Base-by-base conservation (phyloP, 2,888 invertebrate species). In the Metopia argyrocephala region DNA sequence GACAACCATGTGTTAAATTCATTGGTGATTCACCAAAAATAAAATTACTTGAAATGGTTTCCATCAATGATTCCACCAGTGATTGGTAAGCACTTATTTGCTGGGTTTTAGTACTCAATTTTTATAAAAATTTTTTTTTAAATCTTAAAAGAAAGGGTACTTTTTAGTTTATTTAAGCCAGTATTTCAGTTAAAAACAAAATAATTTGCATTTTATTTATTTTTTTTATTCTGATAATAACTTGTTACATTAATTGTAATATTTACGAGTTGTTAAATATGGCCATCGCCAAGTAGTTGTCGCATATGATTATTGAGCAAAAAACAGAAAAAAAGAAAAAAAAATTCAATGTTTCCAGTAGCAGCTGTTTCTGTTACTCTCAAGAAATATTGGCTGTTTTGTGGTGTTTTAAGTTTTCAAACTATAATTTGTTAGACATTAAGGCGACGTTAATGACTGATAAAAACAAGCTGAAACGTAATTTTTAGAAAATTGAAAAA, bases 361-460 rank as follows among this genome's bases (percentile, higher is more conserved):
- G 52, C 28, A 52, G 31, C 46, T 23, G 7, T 15, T 18, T 4
- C 25, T 64, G 31, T 56, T 68, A 56, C 65, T 6, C 15, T 46
- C 61, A 21, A 12, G 69, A 70, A 70, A 59, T 27, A 65, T 31
- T 71, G 71, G 28, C 25, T 61, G 23, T 52, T 48, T 59, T 66
- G 9, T 50, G 50, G 18, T 25, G 1, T 54, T 21, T 66, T 78
- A 6, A 56, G n/a, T 54, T 70, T 65, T 5, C 7, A 38, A 71
- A n/a, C 15, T 48, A 73, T 73, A 56, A 73, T 78, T 76, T 79
- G 78, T 70, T 85, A 87, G 87, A 87, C 87, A 84, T 76, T 61
- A 81, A 84, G 87, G 87, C 87, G 87, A 84, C 87, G 79, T 83
- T 82, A 84, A 86, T 84, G 83, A 38, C 79, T 84, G 81, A 85